Percentiles rank a stretch among this genome's conserved stretches.
These are phyloP conservation scores for Tenebrosternarchus preto DNA, from an alignment of 2,113 vertebrate species.

Conservation along the genomic window DNA sequence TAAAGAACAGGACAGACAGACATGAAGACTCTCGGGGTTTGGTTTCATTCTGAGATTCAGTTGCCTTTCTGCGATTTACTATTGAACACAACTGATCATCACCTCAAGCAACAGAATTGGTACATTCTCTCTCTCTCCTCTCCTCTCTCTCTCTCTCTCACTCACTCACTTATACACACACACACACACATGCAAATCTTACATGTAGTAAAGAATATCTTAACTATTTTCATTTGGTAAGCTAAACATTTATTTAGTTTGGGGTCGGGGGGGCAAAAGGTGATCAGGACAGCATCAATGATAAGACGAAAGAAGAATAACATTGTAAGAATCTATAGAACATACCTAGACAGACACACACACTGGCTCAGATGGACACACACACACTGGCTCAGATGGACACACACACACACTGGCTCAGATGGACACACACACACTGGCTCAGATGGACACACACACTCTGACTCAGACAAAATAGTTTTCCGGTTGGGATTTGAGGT, in stretches of 20 bases:
- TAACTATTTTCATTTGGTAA: too few relatives aligned
- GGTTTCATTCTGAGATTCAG: not conserved
- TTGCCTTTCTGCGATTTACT: not conserved
- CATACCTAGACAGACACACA: not conserved
- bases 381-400: not conserved
- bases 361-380: not conserved
- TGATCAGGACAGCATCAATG: too few relatives aligned
- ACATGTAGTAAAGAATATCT: too few relatives aligned
- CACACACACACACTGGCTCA: not conserved
- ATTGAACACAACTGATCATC: too few relatives aligned
- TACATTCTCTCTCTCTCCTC: too few relatives aligned
- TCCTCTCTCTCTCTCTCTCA: too few relatives aligned
- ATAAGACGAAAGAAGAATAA: not conserved
- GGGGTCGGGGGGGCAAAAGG: not conserved
- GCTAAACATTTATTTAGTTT: not conserved
- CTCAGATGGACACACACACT: not conserved
- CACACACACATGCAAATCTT: too few relatives aligned
- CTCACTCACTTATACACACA: too few relatives aligned
- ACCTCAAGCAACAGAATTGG: too few relatives aligned
- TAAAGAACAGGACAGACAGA: not conserved
- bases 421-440: not conserved
- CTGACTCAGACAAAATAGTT: not conserved
- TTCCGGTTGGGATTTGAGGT: constrained; percentile 37
- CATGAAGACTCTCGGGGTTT: not conserved
- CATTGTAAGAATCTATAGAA: not conserved